Base-by-base conservation (phyloP, 2,113 vertebrate genomes). In the Calyptommatus sinebrachiatus region DNA sequence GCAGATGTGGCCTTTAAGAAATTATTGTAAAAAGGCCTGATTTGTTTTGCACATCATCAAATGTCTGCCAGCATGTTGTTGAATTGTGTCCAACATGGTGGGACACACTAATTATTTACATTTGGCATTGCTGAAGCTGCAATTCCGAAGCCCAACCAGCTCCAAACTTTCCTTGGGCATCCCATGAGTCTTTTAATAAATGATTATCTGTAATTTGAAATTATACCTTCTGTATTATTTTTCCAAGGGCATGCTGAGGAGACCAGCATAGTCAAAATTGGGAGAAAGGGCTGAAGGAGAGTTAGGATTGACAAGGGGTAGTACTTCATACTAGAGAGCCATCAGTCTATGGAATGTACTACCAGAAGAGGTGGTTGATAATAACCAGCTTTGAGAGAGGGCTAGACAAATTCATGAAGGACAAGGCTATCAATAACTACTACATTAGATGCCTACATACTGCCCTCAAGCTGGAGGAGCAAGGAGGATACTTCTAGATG, bases 201-300 rank as follows among this genome's bases (percentile, higher is more conserved):
- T 80, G 82, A 83, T 10, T 18, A 67, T 77, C 69, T 83, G 24
- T 31, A 85, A 73, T 73, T 61, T 53, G 21, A 22, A 81, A 46
- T 72, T 70, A 69, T 73, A 75, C 21, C 0, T 84, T 83, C 81
- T 73, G 74, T 2, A 57, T 81, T 89, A 76, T 35, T 69, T 88
- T 84, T 83, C 88, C 86, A 90, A 91, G 79, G 87, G 71, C 85
- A 78, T 86, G 71, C 80, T 88, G 87, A 92, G 86, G 86, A 83
- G 71, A 50, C 71, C 78, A 76, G 76, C 63, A 65, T 14, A 50
- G 48, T 50, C 12, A 14, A 35, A 63, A 65, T 79, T 80, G 69
- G 77, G 77, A 88, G 70, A 61, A 45, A 69, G 71, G 8, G 0
- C 21, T 60, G 41, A 81, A 80, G 83, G 70, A 60, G 68, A 41